These are phyloP conservation scores for Nibea albiflora DNA, from an alignment of 2,113 vertebrate species.

Conservation along the genomic window DNA sequence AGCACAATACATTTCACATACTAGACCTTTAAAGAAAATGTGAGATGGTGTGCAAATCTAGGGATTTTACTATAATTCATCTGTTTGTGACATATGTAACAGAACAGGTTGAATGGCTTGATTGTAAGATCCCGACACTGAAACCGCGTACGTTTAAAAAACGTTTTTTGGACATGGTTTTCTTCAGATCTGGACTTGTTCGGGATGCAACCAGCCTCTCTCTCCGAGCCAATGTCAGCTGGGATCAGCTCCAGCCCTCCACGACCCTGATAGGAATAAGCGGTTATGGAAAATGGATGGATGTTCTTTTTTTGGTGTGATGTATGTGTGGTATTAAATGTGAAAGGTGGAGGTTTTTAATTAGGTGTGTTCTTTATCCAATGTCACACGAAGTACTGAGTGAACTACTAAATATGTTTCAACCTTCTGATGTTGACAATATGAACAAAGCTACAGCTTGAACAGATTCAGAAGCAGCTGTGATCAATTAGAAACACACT, in stretches of 20 bases:
- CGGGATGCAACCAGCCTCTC: no score
- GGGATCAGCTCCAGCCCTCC: no score
- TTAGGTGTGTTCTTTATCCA: background rate
- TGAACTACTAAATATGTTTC: background rate
- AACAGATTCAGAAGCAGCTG: constrained; percentile 5
- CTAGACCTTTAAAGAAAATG: background rate
- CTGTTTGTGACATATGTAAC: background rate
- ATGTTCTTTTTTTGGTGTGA: no score
- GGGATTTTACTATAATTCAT: background rate
- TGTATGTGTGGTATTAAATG: no score
- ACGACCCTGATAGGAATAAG: no score
- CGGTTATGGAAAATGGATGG: no score
- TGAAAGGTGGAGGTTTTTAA: background rate
- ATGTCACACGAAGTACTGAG: background rate
- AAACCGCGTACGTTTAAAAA: no score
- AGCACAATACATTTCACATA: no score
- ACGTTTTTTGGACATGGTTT: no score
- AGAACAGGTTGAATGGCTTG: background rate
- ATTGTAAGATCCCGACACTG: no score
- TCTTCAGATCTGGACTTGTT: no score
- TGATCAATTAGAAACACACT: constrained; percentile 1
- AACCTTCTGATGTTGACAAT: background rate
- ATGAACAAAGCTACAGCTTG: background rate
- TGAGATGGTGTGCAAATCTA: background rate
- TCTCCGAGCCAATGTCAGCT: no score